phyloP scores from a whole-genome alignment of 2,113 vertebrate genomes.

The Pseudorasbora parva region DNA sequence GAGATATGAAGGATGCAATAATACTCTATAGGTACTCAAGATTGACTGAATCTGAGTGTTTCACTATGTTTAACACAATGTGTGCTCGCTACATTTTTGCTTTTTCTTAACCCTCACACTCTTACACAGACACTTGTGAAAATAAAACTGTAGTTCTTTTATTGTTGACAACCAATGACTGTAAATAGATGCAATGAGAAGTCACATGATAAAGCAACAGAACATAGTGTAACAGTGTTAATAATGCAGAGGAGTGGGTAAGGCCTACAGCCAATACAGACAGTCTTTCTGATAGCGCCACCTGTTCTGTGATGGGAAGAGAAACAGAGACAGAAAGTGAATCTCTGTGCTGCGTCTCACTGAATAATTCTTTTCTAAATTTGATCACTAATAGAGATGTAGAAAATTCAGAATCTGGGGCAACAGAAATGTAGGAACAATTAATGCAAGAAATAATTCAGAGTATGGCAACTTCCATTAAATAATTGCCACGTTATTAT shows the following conservation, averaged over 20 bases:
- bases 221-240: neutral
- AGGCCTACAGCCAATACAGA: slow-evolving; percentile 14
- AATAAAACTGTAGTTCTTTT: no score
- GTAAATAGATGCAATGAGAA: no score
- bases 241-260: slow-evolving; percentile 44
- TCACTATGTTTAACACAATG: no score
- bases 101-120: no score
- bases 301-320: slow-evolving; percentile 50
- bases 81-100: no score
- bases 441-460: neutral
- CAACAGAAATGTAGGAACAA: neutral
- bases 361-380: slow-evolving; percentile 2
- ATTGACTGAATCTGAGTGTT: no score
- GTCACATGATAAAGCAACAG: no score
- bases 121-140: no score
- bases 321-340: slow-evolving; percentile 13
- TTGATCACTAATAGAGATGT: neutral
- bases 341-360: neutral
- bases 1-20: no score
- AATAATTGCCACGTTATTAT: no score
- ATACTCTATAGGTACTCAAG: no score
- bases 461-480: no score
- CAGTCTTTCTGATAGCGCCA: slow-evolving; percentile 32
- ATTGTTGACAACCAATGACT: neutral
- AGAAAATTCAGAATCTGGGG: neutral